phyloP scores from a whole-genome alignment of 2,888 invertebrate species.

The Nephrotoma appendiculata region DNA sequence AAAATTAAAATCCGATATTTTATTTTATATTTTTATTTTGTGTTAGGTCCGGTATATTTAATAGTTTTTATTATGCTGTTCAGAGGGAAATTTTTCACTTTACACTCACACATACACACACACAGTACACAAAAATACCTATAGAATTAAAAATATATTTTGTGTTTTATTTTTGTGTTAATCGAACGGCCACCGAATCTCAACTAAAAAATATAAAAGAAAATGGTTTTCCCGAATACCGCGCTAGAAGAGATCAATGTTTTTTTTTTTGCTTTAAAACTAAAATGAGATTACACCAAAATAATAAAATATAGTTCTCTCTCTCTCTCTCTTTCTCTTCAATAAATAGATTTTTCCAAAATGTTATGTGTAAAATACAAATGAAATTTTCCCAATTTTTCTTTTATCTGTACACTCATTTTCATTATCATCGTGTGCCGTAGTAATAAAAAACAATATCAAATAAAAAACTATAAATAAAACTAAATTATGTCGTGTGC shows the following conservation, averaged over 20 bases:
- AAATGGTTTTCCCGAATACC: background rate
- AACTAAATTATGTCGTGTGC: background rate
- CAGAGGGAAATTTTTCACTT: background rate
- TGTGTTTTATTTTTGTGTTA: background rate
- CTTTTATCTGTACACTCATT: background rate
- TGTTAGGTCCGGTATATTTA: background rate
- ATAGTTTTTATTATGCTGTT: background rate
- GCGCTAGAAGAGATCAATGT: background rate
- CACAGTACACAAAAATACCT: background rate
- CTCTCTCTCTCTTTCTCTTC: background rate
- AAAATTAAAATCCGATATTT: background rate
- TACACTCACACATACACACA: background rate
- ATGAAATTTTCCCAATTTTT: background rate
- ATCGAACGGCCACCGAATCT: background rate
- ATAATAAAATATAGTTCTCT: background rate
- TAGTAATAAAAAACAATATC: background rate
- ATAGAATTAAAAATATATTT: background rate
- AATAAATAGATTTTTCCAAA: background rate
- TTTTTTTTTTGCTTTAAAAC: background rate
- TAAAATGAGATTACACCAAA: background rate
- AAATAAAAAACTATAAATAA: background rate
- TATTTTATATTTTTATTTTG: background rate
- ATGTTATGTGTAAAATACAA: background rate
- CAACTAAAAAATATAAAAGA: background rate
- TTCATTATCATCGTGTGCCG: background rate